These are phyloP conservation scores for Erethizon dorsatum DNA, from an alignment of 2,797 vertebrate genomes.

Conservation along the genomic window DNA sequence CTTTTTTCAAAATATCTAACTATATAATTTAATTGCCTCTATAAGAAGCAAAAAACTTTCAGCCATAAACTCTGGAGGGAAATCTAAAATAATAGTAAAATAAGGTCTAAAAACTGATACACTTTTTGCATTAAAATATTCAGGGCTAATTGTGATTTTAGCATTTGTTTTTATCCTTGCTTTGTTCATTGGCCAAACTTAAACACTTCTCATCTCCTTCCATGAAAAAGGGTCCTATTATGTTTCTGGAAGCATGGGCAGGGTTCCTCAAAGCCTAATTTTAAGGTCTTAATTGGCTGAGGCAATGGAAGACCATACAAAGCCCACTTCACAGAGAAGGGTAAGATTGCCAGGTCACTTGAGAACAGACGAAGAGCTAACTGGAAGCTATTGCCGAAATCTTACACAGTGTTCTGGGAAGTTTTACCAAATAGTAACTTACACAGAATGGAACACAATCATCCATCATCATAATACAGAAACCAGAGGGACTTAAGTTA, in stretches of 20 bases:
- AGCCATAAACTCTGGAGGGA: constrained; percentile 78
- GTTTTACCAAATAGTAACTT: constrained; percentile 81
- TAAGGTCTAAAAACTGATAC: constrained; percentile 82
- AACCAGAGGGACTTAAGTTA: constrained; percentile 20
- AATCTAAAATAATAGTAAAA: constrained; percentile 77
- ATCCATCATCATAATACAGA: constrained; percentile 67
- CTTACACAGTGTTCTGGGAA: constrained; percentile 84
- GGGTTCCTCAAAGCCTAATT: constrained; percentile 86
- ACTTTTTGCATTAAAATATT: constrained; percentile 86
- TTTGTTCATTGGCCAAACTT: constrained; percentile 87
- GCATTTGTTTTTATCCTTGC: constrained; percentile 84
- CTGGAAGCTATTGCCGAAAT: constrained; percentile 82
- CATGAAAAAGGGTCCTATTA: constrained; percentile 85
- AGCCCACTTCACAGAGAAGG: constrained; percentile 86
- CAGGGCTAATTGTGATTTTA: constrained; percentile 87
- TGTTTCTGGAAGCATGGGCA: constrained; percentile 86
- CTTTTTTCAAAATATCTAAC: constrained; percentile 63
- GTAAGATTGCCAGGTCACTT: constrained; percentile 85
- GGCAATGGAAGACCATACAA: constrained; percentile 86
- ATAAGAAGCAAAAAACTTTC: constrained; percentile 70
- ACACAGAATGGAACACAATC: constrained; percentile 64
- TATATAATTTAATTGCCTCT: constrained; percentile 75
- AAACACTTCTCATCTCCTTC: constrained; percentile 87
- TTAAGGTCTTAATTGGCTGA: constrained; percentile 87
- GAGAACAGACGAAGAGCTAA: constrained; percentile 85